phyloP scores from a whole-genome alignment of 2,113 vertebrate genomes.

The Melanerpes aurifrons region DNA sequence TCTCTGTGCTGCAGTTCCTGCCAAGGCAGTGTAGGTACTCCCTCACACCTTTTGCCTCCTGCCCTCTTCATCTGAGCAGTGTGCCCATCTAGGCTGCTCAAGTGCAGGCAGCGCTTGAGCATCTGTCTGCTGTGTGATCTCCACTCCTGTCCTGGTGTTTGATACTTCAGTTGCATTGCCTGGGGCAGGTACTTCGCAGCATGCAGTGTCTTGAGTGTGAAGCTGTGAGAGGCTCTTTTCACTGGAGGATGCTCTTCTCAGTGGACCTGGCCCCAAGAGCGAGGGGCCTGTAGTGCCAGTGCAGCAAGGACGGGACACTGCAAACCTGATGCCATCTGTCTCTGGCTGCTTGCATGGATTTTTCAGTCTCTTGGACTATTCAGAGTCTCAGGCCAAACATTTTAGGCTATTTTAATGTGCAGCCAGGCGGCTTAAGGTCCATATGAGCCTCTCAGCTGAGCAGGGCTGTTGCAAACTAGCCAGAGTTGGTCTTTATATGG shows the following conservation, averaged over 20 bases:
- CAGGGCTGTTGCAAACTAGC: not conserved
- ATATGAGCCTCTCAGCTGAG: not conserved
- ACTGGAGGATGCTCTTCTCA: not conserved
- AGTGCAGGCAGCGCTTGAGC: not conserved
- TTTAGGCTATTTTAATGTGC: not conserved
- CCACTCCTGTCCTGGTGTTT: not conserved
- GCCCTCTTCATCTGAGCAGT: not conserved
- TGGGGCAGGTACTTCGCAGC: not conserved
- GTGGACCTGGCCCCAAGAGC: not conserved
- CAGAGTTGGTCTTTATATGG: not conserved
- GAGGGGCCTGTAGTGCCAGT: not conserved
- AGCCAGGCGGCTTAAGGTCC: not conserved
- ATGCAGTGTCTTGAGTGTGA: not conserved
- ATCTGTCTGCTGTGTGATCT: not conserved
- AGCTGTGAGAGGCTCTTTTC: not conserved
- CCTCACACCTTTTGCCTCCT: not conserved
- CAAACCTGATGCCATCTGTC: not conserved
- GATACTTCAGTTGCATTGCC: not conserved
- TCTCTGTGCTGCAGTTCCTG: not conserved
- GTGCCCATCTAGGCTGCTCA: not conserved
- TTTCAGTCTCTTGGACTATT: not conserved
- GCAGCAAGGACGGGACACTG: not conserved
- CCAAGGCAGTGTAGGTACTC: not conserved
- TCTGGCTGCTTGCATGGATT: not conserved
- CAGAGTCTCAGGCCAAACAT: not conserved